Base-by-base conservation (phyloP, 23 tunicate species). In the Ascidia mentula region DNA sequence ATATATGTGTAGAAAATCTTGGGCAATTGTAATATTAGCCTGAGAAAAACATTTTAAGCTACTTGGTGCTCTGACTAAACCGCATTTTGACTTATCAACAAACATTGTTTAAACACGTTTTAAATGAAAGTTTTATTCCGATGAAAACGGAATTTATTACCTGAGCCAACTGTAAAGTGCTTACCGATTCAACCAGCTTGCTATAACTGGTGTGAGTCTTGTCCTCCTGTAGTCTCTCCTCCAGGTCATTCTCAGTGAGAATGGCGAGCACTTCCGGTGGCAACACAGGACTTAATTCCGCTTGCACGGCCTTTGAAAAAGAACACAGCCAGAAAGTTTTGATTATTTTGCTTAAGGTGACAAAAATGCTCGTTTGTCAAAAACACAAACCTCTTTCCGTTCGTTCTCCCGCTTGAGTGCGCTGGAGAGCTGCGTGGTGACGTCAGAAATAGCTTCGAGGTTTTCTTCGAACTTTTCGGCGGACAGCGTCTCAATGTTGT, bases 241-340 rank as follows among this genome's bases (percentile, higher is more conserved):
- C 86, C 8, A 35, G 22, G 40, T 92, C 98, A 78, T 92, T 92
- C 60, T 88, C 92, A 34, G 80, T 79, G n/a, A 92, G 83, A 30
- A 92, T 83, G 22, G 89, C 40, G 13, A 92, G 38, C 36, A 88
- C 98, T 53, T 88, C 98, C 31, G 89, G 86, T 26, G 98, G 98
- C 40, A 92, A 40, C 36, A 88, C 82, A 34, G 89, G 79, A 74
- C 83, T 87, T 30, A 92, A 79, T 32, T 92, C 92, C 37, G 74
- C 81, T 40, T 79, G 38, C 31, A 82, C 75, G 9, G 46, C 81
- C 97, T 91, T 69, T 13, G 20, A 34, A 9, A 9, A 42, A 15
- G 15, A 15, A 9, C 15, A 9, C 15, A 9, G 53, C 53, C 15
- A 9, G 12, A 42, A 9, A 42, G 15, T 42, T 12, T 42, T 12